Percentiles rank a stretch among this genome's conserved stretches.
phyloP scores from a whole-genome alignment of 1,140 invertebrate species.

The Euborellia annulipes region DNA sequence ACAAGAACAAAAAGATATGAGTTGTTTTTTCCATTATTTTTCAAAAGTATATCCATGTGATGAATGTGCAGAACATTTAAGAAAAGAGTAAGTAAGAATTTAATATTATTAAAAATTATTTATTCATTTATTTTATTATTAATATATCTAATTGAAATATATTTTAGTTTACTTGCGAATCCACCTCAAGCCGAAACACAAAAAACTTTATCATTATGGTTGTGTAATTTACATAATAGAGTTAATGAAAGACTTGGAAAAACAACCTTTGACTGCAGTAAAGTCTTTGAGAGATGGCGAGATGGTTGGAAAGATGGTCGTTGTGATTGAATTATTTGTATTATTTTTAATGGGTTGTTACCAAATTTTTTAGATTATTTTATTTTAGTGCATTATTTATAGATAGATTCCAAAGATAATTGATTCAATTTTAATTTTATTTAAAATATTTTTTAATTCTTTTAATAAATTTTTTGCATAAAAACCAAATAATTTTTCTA shows the following conservation, averaged over 20 bases:
- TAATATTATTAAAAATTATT: constrained; percentile 4
- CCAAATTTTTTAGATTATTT: too few species aligned
- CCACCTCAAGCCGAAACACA: constrained; percentile 59
- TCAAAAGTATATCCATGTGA: constrained; percentile 91
- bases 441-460: too few species aligned
- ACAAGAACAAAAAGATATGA: constrained; percentile 60
- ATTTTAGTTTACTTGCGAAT: constrained; percentile 50
- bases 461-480: too few species aligned
- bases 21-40: constrained; percentile 68
- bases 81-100: constrained; percentile 62
- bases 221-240: constrained; percentile 85
- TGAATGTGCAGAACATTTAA: constrained; percentile 80
- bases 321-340: too few species aligned
- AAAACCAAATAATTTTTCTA: too few species aligned
- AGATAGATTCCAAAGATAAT: too few species aligned
- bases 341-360: too few species aligned
- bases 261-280: constrained; percentile 77
- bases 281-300: constrained; percentile 83
- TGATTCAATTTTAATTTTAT: too few species aligned
- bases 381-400: too few species aligned
- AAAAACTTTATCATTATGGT: constrained; percentile 67
- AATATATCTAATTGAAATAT: constrained; percentile 5
- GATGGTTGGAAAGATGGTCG: constrained; percentile 93
- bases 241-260: constrained; percentile 89
- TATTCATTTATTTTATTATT: constrained; percentile 14